Conservation (phyloP, 2,888 invertebrate genomes). For the Labia minor region DNA sequence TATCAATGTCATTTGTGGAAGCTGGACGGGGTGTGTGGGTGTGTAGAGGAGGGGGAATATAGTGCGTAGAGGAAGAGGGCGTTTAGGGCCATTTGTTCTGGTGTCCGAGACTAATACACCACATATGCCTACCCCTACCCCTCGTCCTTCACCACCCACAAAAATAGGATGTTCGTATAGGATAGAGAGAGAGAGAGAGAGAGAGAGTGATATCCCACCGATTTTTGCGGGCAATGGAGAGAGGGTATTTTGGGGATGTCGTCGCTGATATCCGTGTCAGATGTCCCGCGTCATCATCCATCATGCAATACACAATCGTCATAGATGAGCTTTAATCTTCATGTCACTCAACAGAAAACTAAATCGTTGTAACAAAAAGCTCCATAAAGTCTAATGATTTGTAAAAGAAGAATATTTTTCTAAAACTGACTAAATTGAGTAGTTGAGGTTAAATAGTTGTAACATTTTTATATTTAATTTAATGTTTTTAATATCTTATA, state of each 20-base stretch:
- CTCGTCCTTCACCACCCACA: no score
- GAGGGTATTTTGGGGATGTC: background rate
- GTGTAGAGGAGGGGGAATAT: background rate
- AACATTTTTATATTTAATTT: no score
- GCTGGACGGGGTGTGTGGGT: background rate
- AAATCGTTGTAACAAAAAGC: no score
- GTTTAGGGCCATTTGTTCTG: conserved; percentile 1
- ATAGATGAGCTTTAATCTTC: background rate
- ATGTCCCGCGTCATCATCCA: conserved; percentile 13
- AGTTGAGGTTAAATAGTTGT: no score
- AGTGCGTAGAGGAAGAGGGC: background rate
- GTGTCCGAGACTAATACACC: conserved; percentile 7
- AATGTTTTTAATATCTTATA: no score
- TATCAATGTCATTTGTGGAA: background rate
- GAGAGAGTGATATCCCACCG: background rate
- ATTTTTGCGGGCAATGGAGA: background rate
- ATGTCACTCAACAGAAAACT: no score
- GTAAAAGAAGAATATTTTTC: no score
- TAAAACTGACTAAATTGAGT: no score
- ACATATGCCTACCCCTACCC: background rate
- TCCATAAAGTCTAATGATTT: no score
- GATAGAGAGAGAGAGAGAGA: background rate
- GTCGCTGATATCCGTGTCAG: background rate
- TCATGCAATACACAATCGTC: conserved; percentile 5
- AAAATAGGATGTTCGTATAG: no score